phyloP scores from a whole-genome alignment of 2,888 invertebrate species.

The Cheilosia soror region DNA sequence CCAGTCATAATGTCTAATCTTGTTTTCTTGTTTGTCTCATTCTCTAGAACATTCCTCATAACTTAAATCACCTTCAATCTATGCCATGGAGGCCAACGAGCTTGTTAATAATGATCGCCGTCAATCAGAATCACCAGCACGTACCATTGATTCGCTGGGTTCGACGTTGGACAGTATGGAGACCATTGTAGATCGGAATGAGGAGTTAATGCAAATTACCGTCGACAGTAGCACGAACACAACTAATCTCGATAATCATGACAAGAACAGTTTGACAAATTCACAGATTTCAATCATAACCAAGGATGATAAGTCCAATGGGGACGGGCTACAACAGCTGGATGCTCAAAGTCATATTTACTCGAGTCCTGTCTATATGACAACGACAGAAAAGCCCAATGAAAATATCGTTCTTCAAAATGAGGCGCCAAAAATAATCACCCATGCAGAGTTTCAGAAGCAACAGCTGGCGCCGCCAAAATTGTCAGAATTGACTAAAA shows the following conservation, averaged over 20 bases:
- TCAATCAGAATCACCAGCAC: conserved; percentile 83
- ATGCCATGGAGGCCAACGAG: conserved; percentile 69
- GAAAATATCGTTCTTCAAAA: conserved; percentile 60
- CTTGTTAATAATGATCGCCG: conserved; percentile 74
- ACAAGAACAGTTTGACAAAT: conserved; percentile 80
- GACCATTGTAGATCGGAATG: conserved; percentile 82
- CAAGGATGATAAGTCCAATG: conserved; percentile 74
- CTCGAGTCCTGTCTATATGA: conserved; percentile 82
- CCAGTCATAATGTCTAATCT: conserved; percentile 45
- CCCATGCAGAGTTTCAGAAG: conserved; percentile 81
- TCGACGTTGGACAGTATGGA: conserved; percentile 83
- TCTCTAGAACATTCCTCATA: conserved; percentile 56
- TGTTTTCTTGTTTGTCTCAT: conserved; percentile 38
- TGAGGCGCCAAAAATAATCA: conserved; percentile 80
- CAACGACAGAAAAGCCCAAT: conserved; percentile 77
- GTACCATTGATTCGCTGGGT: conserved; percentile 82
- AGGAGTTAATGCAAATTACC: conserved; percentile 79
- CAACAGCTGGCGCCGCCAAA: conserved; percentile 80
- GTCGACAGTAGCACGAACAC: conserved; percentile 80
- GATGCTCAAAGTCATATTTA: conserved; percentile 83
- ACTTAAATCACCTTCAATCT: conserved; percentile 55
- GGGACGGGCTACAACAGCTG: conserved; percentile 72
- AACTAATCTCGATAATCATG: conserved; percentile 78
- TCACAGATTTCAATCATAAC: conserved; percentile 82
- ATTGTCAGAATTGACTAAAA: conserved; percentile 71